A percentile compares a stretch with the other conserved stretches of the same genome.
Conservation (phyloP, 2,797 vertebrate species). For the Gambusia yucatana region DNA sequence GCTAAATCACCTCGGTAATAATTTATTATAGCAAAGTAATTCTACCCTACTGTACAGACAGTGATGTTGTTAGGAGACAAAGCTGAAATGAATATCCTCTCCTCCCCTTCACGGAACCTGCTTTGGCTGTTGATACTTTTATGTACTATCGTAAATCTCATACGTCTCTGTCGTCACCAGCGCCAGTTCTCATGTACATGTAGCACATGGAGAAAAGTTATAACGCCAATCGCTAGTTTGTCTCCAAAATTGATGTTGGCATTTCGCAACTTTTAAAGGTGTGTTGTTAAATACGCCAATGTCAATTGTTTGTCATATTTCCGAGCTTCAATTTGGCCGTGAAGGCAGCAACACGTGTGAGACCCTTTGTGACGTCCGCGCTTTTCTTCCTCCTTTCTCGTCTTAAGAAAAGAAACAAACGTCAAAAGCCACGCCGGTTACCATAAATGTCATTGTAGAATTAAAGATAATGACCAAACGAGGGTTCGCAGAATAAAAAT, state of each 20-base stretch:
- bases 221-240: accelerated
- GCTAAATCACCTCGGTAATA: background rate
- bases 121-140: constrained; percentile 48
- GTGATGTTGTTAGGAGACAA: constrained; percentile 44
- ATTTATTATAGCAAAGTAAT: background rate
- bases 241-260: accelerated
- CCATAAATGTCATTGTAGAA: background rate
- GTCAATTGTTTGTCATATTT: accelerated
- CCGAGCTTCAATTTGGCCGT: background rate
- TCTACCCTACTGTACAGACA: background rate
- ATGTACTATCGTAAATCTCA: constrained; percentile 22
- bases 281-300: accelerated
- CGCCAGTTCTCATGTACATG: background rate
- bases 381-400: constrained; percentile 8
- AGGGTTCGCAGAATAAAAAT: background rate
- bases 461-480: background rate
- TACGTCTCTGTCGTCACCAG: background rate
- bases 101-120: constrained; percentile 56
- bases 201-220: background rate
- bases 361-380: constrained; percentile 67
- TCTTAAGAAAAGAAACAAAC: background rate
- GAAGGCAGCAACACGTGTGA: constrained; percentile 61
- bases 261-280: accelerated
- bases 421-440: background rate
- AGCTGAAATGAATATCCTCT: constrained; percentile 31